Conservation (phyloP, 2,113 vertebrate species). For the Genyomyrus donnyi region DNA sequence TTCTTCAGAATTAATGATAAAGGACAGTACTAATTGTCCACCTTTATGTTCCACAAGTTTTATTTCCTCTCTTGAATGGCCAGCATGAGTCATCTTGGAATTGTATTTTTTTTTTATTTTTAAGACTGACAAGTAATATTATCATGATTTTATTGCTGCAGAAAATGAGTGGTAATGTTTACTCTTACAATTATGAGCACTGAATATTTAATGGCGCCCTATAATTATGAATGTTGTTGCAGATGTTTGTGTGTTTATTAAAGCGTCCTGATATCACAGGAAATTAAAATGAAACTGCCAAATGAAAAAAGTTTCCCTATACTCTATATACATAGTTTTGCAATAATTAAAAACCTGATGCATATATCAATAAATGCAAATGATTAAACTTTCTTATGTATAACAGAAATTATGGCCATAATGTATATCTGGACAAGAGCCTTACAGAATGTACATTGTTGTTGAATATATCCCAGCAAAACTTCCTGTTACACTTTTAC, state of each 20-base stretch:
- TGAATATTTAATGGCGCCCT: neutral
- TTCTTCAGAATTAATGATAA: neutral
- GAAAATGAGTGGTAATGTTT: neutral
- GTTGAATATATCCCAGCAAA: neutral
- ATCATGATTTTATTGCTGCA: neutral
- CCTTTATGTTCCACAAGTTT: neutral
- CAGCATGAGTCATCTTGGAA: neutral
- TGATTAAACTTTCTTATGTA: neutral
- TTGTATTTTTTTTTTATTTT: neutral
- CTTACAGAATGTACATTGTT: neutral
- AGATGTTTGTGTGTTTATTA: neutral
- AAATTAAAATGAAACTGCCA: neutral
- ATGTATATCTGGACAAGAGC: neutral
- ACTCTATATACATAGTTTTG: neutral
- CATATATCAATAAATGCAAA: neutral
- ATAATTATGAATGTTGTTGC: neutral
- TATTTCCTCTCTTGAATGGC: neutral
- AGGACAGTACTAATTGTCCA: neutral
- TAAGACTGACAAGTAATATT: neutral
- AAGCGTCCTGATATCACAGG: neutral
- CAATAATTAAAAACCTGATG: neutral
- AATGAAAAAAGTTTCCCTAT: neutral
- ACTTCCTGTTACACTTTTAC: neutral
- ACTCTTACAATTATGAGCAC: neutral
- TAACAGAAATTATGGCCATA: neutral